These are phyloP conservation scores for Lophochroa leadbeateri DNA, from an alignment of 2,113 vertebrate genomes.

Conservation along the genomic window DNA sequence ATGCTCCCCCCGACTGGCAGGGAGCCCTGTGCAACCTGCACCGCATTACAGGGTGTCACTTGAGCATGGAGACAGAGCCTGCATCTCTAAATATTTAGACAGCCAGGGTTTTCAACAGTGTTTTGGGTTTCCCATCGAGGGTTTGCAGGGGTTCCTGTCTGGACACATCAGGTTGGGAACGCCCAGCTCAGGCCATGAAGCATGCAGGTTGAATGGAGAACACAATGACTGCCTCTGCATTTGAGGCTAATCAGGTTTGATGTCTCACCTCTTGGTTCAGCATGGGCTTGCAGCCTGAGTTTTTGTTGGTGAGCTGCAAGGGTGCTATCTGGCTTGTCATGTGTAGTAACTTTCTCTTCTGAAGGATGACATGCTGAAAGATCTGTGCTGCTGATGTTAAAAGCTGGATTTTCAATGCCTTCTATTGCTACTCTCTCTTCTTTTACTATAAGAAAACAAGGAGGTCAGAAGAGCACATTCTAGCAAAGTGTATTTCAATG, in stretches of 20 bases:
- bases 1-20: accelerated
- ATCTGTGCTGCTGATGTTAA: slow-evolving; percentile 79
- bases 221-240: slow-evolving; percentile 71
- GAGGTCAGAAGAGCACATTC: slow-evolving; percentile 77
- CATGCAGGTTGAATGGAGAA: slow-evolving; percentile 78
- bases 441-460: slow-evolving; percentile 79
- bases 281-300: slow-evolving; percentile 80
- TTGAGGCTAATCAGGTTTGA: slow-evolving; percentile 87
- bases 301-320: slow-evolving; percentile 88
- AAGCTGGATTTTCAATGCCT: slow-evolving; percentile 86
- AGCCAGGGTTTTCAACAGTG: not conserved
- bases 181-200: not conserved
- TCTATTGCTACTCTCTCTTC: slow-evolving; percentile 74
- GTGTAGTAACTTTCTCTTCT: slow-evolving; percentile 83
- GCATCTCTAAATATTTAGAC: not conserved
- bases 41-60: accelerated
- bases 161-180: slow-evolving; percentile 74
- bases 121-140: not conserved
- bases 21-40: not conserved
- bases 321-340: slow-evolving; percentile 86
- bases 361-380: slow-evolving; percentile 79
- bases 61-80: not conserved
- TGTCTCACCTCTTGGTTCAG: slow-evolving; percentile 90
- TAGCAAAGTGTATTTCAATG: slow-evolving; percentile 75
- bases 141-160: slow-evolving; percentile 66